Conservation (phyloP, 2,888 invertebrate genomes). For the Leptopterna dolabrata region DNA sequence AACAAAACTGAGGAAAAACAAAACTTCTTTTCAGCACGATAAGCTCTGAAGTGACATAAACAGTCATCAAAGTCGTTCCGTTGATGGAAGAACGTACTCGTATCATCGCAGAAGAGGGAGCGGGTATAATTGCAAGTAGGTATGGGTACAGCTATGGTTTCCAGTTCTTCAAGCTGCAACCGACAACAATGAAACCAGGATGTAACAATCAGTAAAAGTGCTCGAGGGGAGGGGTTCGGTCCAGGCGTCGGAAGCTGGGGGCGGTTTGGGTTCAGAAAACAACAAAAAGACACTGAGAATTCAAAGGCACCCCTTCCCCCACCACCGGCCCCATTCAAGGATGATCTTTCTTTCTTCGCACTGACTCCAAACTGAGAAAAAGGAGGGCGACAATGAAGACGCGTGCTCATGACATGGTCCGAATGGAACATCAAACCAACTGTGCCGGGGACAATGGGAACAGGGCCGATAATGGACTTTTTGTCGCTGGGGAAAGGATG, state of each 20-base stretch:
- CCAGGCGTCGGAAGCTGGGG: neutral
- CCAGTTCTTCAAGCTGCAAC: conserved; percentile 9
- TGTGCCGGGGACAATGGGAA: conserved; percentile 36
- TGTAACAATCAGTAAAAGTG: conserved; percentile 48
- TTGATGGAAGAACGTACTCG: neutral
- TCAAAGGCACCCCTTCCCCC: neutral
- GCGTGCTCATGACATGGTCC: conserved; percentile 55
- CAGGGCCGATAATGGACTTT: conserved; percentile 53
- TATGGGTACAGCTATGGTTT: neutral
- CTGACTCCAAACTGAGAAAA: conserved; percentile 28
- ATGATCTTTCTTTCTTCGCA: conserved; percentile 10
- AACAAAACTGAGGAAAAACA: neutral
- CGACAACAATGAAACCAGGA: conserved; percentile 18
- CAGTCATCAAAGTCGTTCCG: neutral
- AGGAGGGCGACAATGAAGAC: conserved; percentile 56
- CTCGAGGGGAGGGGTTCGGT: neutral
- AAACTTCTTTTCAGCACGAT: neutral
- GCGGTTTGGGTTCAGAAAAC: neutral
- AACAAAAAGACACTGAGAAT: conserved; percentile 30
- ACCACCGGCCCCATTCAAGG: neutral
- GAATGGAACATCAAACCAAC: conserved; percentile 52
- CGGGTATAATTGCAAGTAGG: neutral
- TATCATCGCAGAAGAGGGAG: neutral
- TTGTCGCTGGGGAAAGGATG: conserved; percentile 38
- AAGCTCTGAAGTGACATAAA: neutral